These are phyloP conservation scores for Ormyrus nitidulus DNA, from an alignment of 2,888 invertebrate genomes.

Conservation along the genomic window DNA sequence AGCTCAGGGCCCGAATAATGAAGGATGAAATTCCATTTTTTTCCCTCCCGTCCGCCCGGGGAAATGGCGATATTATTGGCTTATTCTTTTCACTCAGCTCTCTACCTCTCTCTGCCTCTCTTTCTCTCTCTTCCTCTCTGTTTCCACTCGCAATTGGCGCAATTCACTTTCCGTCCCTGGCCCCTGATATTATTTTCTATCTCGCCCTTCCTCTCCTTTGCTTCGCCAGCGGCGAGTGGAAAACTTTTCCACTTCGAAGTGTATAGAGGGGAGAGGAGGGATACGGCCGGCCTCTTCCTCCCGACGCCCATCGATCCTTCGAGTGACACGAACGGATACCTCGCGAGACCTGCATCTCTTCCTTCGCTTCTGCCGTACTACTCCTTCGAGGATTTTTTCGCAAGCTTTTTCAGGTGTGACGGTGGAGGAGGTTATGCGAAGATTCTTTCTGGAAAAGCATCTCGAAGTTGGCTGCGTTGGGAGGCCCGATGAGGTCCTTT, in stretches of 20 bases:
- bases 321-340: conserved; percentile 9
- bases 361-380: neutral
- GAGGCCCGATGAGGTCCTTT: no score
- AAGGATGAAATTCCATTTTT: conserved; percentile 45
- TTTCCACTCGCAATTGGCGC: conserved; percentile 51
- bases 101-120: neutral
- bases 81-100: conserved; percentile 64
- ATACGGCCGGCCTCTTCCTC: conserved; percentile 2
- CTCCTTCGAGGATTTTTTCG: neutral
- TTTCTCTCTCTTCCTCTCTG: no score
- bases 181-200: conserved; percentile 67
- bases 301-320: conserved; percentile 21
- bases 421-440: no score
- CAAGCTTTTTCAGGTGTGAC: no score
- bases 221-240: conserved; percentile 44
- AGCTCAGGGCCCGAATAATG: conserved; percentile 20
- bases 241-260: conserved; percentile 48
- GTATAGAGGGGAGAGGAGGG: neutral
- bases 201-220: conserved; percentile 52
- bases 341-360: conserved; percentile 10
- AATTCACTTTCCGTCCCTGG: conserved; percentile 62
- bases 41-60: conserved; percentile 14
- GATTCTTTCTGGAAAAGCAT: no score
- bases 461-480: no score
- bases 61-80: conserved; percentile 68